Percentiles rank a stretch among this genome's conserved stretches.
Conservation (phyloP, 2,888 invertebrate species). For the Epiblema foenella region DNA sequence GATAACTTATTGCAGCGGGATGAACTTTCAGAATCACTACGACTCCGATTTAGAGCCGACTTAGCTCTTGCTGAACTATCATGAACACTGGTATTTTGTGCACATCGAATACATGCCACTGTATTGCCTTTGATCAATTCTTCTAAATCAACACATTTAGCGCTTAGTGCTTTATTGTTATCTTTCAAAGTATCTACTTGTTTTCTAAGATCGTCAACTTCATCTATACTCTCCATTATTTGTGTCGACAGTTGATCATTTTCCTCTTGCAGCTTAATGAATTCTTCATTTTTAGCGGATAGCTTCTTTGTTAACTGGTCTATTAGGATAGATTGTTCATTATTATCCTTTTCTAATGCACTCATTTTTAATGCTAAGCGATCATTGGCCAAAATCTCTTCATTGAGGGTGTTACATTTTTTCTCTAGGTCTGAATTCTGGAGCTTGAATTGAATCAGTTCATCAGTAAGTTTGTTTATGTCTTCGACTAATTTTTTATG, state of each 20-base stretch:
- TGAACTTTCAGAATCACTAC: constrained; percentile 71
- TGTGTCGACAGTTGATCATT: constrained; percentile 83
- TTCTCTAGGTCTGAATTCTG: constrained; percentile 62
- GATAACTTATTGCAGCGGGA: constrained; percentile 73
- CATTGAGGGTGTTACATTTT: constrained; percentile 63
- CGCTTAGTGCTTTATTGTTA: constrained; percentile 54
- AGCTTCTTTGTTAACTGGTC: constrained; percentile 56
- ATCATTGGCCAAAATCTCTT: constrained; percentile 64
- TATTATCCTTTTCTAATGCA: constrained; percentile 62
- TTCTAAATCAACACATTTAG: constrained; percentile 57
- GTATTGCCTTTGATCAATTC: constrained; percentile 45
- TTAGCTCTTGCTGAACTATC: constrained; percentile 48
- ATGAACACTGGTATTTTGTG: constrained; percentile 47
- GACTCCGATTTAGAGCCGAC: constrained; percentile 67
- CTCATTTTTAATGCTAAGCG: constrained; percentile 61
- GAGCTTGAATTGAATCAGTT: constrained; percentile 52
- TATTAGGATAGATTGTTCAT: constrained; percentile 58
- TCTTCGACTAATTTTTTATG: constrained; percentile 52
- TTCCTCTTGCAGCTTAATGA: constrained; percentile 77
- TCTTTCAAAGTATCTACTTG: constrained; percentile 62
- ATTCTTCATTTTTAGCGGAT: constrained; percentile 55
- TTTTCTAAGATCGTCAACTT: constrained; percentile 77
- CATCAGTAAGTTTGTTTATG: constrained; percentile 47
- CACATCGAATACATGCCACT: constrained; percentile 14
- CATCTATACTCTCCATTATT: constrained; percentile 84